A percentile compares a stretch with the other conserved stretches of the same genome.
phyloP scores from a whole-genome alignment of 2,113 vertebrate genomes.

The Erythrolamprus reginae region DNA sequence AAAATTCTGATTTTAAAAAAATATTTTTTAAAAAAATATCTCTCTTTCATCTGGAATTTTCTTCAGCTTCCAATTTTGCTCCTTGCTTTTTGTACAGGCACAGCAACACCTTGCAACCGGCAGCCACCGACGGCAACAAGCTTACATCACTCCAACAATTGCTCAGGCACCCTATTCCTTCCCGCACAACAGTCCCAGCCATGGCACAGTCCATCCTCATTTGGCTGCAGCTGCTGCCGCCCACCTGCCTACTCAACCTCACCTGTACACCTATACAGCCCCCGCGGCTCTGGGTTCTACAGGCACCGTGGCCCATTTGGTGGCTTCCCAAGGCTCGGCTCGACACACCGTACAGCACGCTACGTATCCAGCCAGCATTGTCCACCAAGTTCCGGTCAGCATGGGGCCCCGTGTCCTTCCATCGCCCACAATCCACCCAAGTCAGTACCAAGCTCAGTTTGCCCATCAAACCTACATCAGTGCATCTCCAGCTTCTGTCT shows the following conservation, averaged over 20 bases:
- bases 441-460: constrained; percentile 97
- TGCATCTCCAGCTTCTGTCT: constrained; percentile 96
- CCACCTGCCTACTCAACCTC: constrained; percentile 89
- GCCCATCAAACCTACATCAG: constrained; percentile 98
- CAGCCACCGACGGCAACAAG: constrained; percentile 91
- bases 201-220: constrained; percentile 87
- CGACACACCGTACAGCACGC: constrained; percentile 88
- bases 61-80: no score
- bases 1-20: no score
- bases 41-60: no score
- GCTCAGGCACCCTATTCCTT: constrained; percentile 93
- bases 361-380: constrained; percentile 88
- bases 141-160: constrained; percentile 95
- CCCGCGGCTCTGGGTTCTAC: constrained; percentile 88
- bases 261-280: constrained; percentile 92
- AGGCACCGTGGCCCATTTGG: constrained; percentile 91
- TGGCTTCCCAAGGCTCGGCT: constrained; percentile 88
- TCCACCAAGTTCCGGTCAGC: constrained; percentile 96
- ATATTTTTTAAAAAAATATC: no score
- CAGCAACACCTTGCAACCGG: constrained; percentile 88
- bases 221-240: constrained; percentile 79
- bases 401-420: constrained; percentile 92
- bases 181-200: constrained; percentile 91
- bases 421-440: constrained; percentile 91
- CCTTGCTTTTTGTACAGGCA: constrained; percentile 72